A percentile compares a stretch with the other conserved stretches of the same genome.
Evolutionary conservation across 2,888 invertebrate species (phyloP).

Genomic region (Amaurobius ferox): DNA sequence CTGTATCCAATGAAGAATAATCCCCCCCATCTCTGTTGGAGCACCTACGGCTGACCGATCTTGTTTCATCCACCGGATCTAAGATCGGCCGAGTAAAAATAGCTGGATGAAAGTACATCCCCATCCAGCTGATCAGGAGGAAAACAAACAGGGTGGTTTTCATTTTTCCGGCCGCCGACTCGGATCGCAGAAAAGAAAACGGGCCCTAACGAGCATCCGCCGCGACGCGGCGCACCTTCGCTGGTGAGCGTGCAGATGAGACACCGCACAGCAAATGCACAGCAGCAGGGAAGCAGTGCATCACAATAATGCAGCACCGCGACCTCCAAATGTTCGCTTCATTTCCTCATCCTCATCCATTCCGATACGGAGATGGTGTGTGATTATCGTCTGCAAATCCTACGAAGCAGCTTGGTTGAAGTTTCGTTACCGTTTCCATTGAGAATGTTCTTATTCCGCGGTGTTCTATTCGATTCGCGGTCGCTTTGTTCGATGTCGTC

Average conservation of each 20-base stretch:
- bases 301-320: constrained; percentile 19
- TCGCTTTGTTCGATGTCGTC: neutral
- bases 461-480: neutral
- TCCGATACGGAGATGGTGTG: neutral
- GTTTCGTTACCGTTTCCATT: neutral
- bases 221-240: constrained; percentile 56
- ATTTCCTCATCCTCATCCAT: neutral
- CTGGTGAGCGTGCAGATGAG: neutral
- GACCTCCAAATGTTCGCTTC: constrained; percentile 58
- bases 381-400: constrained; percentile 1
- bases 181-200: neutral
- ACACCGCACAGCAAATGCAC: neutral
- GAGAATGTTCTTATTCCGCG: neutral
- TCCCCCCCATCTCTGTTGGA: too few species aligned
- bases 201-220: constrained; percentile 10
- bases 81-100: too few species aligned
- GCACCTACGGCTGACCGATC: too few species aligned
- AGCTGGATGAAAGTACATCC: neutral
- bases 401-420: neutral
- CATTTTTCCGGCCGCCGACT: neutral
- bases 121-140: neutral
- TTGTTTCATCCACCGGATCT: too few species aligned
- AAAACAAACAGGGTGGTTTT: neutral
- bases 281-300: constrained; percentile 8
- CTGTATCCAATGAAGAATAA: too few species aligned